Percentiles rank a stretch among this genome's conserved stretches.
Conservation (phyloP, 2,113 vertebrate species). For the Ovis aries region DNA sequence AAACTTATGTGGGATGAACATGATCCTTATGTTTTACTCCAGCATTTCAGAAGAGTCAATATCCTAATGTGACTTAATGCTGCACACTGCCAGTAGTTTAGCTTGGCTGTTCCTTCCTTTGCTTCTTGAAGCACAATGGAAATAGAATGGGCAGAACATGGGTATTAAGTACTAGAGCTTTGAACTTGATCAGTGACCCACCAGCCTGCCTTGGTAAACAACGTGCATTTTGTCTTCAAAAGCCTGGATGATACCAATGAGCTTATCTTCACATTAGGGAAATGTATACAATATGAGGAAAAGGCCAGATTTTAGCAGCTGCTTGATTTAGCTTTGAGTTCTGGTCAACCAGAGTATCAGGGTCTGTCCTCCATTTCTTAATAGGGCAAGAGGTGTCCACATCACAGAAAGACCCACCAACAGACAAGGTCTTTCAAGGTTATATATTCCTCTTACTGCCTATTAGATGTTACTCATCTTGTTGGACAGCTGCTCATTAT, state of each 20-base stretch:
- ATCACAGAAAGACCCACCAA: not conserved
- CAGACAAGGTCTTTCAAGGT: not conserved
- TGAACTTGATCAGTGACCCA: not conserved
- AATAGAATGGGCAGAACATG: not conserved
- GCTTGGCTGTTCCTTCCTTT: constrained; percentile 46
- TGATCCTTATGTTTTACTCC: constrained; percentile 74
- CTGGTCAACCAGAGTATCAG: constrained; percentile 18
- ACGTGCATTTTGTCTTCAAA: constrained; percentile 37
- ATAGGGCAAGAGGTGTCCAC: not conserved
- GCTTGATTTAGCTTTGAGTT: constrained; percentile 39
- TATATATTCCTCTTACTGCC: not conserved
- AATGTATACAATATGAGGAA: constrained; percentile 36
- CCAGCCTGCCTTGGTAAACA: constrained; percentile 44
- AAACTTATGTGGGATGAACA: constrained; percentile 79
- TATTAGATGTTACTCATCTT: not conserved
- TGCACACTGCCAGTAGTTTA: constrained; percentile 44
- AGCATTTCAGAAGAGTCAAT: constrained; percentile 70
- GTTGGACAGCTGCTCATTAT: not conserved
- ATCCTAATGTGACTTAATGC: constrained; percentile 62
- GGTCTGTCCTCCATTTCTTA: constrained; percentile 55
- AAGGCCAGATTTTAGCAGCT: constrained; percentile 59
- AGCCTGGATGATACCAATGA: not conserved
- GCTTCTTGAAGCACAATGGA: constrained; percentile 1
- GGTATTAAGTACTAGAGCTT: constrained; percentile 17
- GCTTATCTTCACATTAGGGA: constrained; percentile 30